phyloP scores from a whole-genome alignment of 2,888 invertebrate species.

The Eristalis pertinax region DNA sequence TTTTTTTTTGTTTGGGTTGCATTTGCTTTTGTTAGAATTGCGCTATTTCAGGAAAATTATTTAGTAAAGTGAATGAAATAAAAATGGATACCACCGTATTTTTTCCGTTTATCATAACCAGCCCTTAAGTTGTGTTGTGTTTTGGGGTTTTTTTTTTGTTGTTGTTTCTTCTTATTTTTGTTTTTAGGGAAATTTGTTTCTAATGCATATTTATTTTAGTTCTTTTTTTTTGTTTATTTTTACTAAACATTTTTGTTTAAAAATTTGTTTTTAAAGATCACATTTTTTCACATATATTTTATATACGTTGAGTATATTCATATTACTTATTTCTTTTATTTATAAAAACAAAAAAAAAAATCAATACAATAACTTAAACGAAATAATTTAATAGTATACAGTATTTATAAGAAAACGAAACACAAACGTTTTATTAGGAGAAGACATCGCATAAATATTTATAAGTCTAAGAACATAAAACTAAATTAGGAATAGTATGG shows the following conservation, averaged over 20 bases:
- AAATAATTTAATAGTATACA: neutral
- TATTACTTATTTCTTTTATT: conserved; percentile 37
- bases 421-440: neutral
- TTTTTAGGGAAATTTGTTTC: conserved; percentile 27
- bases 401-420: conserved; percentile 11
- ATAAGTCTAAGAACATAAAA: neutral
- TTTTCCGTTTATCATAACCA: conserved; percentile 81
- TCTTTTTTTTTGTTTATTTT: conserved; percentile 61
- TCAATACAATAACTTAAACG: neutral
- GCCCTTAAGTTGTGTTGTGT: conserved; percentile 77
- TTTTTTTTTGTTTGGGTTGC: neutral
- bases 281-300: conserved; percentile 63
- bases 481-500: conserved; percentile 14
- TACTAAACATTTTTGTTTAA: conserved; percentile 75
- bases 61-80: conserved; percentile 19
- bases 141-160: neutral
- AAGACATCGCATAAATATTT: conserved; percentile 9
- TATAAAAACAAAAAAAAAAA: conserved; percentile 22
- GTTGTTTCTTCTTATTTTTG: conserved; percentile 24
- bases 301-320: conserved; percentile 51
- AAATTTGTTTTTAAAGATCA: conserved; percentile 66
- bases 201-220: conserved; percentile 36
- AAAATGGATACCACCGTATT: conserved; percentile 34
- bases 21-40: conserved; percentile 38
- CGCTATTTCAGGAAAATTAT: conserved; percentile 55